Conservation (phyloP, 1,140 invertebrate genomes). For the Sitophilus oryzae region DNA sequence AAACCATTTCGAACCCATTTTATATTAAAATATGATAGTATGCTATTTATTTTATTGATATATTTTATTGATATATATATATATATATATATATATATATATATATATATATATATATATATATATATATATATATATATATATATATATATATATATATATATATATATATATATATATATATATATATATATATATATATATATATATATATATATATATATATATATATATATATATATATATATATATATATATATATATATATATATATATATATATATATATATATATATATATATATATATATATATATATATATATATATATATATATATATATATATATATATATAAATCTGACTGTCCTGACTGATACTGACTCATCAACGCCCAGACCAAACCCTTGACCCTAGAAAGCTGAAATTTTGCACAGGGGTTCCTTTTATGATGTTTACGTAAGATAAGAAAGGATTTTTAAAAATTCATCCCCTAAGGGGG, state of each 20-base stretch:
- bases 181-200: constrained; percentile 5
- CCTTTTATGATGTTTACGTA: too few species aligned
- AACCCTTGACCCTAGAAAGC: too few species aligned
- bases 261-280: constrained; percentile 5
- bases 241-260: constrained; percentile 3
- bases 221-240: constrained; percentile 4
- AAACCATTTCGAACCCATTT: too few species aligned
- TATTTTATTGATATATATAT: too few species aligned
- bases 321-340: constrained; percentile 5
- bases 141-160: not conserved
- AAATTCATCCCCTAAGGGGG: too few species aligned
- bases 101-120: not conserved
- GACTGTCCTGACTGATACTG: too few species aligned
- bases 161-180: constrained; percentile 4
- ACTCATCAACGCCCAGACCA: too few species aligned
- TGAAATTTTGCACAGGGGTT: too few species aligned
- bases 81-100: too few species aligned
- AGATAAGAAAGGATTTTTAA: not conserved
- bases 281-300: constrained; percentile 4
- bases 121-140: not conserved
- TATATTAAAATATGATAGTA: too few species aligned
- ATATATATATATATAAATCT: constrained; percentile 5
- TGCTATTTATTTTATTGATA: too few species aligned
- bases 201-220: constrained; percentile 5
- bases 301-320: constrained; percentile 5